Evolutionary conservation across 2,888 invertebrate species (phyloP).

Genomic region (Pachymerium ferrugineum): DNA sequence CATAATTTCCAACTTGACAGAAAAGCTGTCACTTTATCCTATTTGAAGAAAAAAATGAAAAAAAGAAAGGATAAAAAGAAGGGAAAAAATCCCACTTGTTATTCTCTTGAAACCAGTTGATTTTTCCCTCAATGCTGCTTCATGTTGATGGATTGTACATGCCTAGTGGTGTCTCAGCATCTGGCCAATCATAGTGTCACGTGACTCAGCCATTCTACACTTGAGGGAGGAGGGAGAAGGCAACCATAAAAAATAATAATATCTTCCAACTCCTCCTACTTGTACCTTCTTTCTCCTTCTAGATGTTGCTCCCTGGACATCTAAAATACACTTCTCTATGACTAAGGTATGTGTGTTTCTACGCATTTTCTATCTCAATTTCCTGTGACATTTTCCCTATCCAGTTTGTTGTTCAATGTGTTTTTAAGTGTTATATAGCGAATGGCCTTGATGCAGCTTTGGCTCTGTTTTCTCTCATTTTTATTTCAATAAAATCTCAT

Average conservation of each 20-base stretch:
- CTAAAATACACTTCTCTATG: background rate
- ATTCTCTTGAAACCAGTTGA: conserved; percentile 5
- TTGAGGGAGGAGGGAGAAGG: conserved; percentile 21
- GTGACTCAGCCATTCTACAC: conserved; percentile 21
- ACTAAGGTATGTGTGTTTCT: background rate
- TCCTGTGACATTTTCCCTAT: background rate
- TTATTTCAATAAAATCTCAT: no score
- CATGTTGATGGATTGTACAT: conserved; percentile 12
- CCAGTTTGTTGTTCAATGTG: background rate
- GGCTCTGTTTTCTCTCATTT: no score
- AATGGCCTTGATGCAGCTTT: conserved; percentile 21
- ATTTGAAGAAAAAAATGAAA: background rate
- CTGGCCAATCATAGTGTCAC: conserved; percentile 18
- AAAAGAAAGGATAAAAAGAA: background rate
- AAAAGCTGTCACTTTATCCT: background rate
- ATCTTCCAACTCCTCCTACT: conserved; percentile 18
- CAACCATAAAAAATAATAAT: conserved; percentile 15
- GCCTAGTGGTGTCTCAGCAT: conserved; percentile 21
- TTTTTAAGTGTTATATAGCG: conserved; percentile 1
- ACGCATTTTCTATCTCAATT: background rate
- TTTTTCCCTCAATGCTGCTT: background rate
- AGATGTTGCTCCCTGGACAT: conserved; percentile 6
- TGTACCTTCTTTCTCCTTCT: conserved; percentile 6
- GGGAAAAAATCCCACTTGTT: background rate
- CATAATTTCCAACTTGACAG: no score